Base-by-base conservation (phyloP, 2,113 vertebrate species). In the Drymodes brunneopygia region DNA sequence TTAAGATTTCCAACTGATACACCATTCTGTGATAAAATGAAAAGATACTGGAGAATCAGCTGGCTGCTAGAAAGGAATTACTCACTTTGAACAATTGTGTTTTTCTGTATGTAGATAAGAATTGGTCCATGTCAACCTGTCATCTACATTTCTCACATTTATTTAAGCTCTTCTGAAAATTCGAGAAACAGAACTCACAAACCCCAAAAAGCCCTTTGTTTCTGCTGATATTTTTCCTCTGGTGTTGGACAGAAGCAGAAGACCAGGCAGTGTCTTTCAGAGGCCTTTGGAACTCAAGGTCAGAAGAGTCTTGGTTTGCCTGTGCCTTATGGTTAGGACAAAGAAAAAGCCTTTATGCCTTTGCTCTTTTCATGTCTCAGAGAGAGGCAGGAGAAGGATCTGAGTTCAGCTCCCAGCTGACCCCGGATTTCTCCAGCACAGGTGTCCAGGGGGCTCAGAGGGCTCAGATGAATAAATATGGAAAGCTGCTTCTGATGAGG, bases 201-300 rank as follows among this genome's bases (percentile, higher is more conserved):
- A 50, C 9, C 8, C 12, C 25, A 0, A 8, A 53, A 45, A 23
- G 7, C 54, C 2, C 0, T 38, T 24, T 28, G 8, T 31, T 79
- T 45, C 66, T 29, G 48, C 20, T 42, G 65, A 3, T 33, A 5
- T 42, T 83, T 75, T 47, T 13, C 44, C 40, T 79, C 14, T 35
- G 15, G n/a, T 2, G 2, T 5, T 38, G 18, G 45, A 36, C 22
- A 50, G 35, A 54, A 50, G 33, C 45, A 79, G 56, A 72, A 61
- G 62, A 69, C 33, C n/a, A 65, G n/a, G 40, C 45, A 47, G 45
- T 47, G 15, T 12, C 29, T 74, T 60, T n/a, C 48, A 24, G 23
- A 21, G 18, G 20, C 36, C 18, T 51, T 69, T 61, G 27, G 31
- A 51, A 47, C 24, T 60, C 21, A 48, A 6, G 7, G 28, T n/a